phyloP scores from a whole-genome alignment of 92 coral and sea anemone species.

The Chrysogorgia sp. region DNA sequence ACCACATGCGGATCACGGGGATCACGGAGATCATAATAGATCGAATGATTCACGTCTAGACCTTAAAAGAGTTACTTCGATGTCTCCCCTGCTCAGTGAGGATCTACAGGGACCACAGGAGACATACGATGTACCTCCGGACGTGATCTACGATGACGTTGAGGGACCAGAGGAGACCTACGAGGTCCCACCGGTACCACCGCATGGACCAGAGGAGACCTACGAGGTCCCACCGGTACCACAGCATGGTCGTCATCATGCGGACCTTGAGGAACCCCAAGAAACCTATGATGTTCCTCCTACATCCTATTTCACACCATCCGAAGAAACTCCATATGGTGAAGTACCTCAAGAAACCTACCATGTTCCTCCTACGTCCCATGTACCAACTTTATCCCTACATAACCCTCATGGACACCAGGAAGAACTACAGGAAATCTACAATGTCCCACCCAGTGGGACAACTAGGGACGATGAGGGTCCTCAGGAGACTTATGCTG shows the following conservation, averaged over 20 bases:
- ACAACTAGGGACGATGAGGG: not conserved
- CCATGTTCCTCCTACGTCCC: conserved; percentile 28
- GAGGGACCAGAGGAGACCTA: conserved; percentile 10
- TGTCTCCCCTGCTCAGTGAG: not conserved
- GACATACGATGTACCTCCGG: conserved; percentile 26
- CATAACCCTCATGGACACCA: not conserved
- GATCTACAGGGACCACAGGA: not conserved
- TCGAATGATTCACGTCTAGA: not conserved
- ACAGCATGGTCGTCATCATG: not conserved
- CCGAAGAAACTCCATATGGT: not conserved
- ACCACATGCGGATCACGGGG: not conserved
- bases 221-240: conserved; percentile 23
- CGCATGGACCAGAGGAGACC: conserved; percentile 7
- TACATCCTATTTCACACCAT: not conserved
- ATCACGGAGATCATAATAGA: not conserved
- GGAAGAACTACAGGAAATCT: not conserved
- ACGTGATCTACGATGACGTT: too few relatives aligned
- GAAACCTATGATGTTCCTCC: conserved; percentile 40
- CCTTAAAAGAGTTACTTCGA: too few relatives aligned
- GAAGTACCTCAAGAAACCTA: conserved; percentile 30
- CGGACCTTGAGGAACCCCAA: conserved; percentile 16
- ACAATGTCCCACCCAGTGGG: conserved; percentile 10
- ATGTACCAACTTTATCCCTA: not conserved
- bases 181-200: conserved; percentile 18
- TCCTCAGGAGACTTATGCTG: conserved; percentile 25